Conservation (phyloP, 2,113 vertebrate genomes). For the Rhinogobius similis region DNA sequence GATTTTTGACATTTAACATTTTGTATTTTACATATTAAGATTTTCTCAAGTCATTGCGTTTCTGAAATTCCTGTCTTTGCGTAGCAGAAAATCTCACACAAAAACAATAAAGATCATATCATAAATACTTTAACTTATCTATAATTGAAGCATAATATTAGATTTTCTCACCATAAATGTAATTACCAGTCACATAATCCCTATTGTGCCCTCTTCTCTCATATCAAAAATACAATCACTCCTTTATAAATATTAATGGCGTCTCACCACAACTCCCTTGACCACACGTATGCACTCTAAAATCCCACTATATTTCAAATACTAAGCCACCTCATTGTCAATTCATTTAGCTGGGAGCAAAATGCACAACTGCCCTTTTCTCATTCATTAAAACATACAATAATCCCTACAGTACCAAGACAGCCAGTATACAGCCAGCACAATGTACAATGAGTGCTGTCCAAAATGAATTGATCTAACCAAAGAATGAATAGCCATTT, state of each 20-base stretch:
- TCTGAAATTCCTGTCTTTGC: neutral
- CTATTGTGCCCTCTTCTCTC: neutral
- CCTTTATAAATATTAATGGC: constrained; percentile 51
- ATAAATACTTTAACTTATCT: neutral
- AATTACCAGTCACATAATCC: constrained; percentile 8
- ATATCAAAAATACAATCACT: constrained; percentile 29
- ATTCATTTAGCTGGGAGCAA: constrained; percentile 22
- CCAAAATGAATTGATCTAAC: constrained; percentile 15
- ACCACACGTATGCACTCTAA: neutral
- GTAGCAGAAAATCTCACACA: neutral
- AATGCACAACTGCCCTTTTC: constrained; percentile 18
- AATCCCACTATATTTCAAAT: constrained; percentile 5
- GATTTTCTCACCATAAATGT: neutral
- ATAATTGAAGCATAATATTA: neutral
- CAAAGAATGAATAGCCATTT: constrained; percentile 53
- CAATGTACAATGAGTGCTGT: constrained; percentile 18
- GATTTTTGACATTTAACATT: neutral
- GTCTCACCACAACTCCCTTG: neutral
- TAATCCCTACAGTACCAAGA: constrained; percentile 13
- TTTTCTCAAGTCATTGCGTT: too few relatives aligned
- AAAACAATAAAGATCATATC: neutral
- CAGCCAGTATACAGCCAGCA: constrained; percentile 16
- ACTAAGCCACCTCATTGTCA: constrained; percentile 7
- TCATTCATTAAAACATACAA: neutral
- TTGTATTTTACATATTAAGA: too few relatives aligned